phyloP scores from a whole-genome alignment of 2,888 invertebrate species.

The Oligia latruncula region DNA sequence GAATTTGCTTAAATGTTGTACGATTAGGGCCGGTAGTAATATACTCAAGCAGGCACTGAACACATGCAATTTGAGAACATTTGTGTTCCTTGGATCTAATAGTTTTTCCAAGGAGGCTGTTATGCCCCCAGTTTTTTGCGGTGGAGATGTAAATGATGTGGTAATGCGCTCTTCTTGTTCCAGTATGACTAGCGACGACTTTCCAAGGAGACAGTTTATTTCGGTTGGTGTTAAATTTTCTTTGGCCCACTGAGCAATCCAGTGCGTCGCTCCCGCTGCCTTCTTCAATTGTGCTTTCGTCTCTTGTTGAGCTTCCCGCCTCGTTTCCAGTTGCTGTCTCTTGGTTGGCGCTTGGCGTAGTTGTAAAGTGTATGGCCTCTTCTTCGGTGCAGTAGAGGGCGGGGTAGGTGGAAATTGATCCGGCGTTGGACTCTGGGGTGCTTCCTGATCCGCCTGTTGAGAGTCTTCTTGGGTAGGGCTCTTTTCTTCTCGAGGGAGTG shows the following conservation, averaged over 20 bases:
- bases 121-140: constrained; percentile 2
- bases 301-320: too few species aligned
- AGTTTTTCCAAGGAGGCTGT: constrained; percentile 3
- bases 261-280: too few species aligned
- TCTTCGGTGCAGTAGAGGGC: too few species aligned
- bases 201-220: constrained; percentile 5
- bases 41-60: neutral
- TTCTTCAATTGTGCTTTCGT: too few species aligned
- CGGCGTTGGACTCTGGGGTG: too few species aligned
- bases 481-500: too few species aligned
- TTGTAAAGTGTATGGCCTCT: too few species aligned
- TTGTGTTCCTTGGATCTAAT: constrained; percentile 1
- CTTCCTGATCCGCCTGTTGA: too few species aligned
- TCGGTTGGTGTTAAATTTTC: neutral
- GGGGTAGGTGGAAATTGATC: too few species aligned
- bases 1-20: constrained; percentile 2
- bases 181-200: neutral
- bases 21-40: neutral
- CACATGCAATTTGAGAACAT: constrained; percentile 4
- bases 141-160: constrained; percentile 4
- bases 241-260: neutral
- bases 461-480: too few species aligned
- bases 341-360: neutral
- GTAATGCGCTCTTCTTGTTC: neutral
- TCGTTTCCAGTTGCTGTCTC: neutral